These are phyloP conservation scores for Sinotaia quadrata DNA, from an alignment of 2,888 invertebrate genomes.

Conservation along the genomic window DNA sequence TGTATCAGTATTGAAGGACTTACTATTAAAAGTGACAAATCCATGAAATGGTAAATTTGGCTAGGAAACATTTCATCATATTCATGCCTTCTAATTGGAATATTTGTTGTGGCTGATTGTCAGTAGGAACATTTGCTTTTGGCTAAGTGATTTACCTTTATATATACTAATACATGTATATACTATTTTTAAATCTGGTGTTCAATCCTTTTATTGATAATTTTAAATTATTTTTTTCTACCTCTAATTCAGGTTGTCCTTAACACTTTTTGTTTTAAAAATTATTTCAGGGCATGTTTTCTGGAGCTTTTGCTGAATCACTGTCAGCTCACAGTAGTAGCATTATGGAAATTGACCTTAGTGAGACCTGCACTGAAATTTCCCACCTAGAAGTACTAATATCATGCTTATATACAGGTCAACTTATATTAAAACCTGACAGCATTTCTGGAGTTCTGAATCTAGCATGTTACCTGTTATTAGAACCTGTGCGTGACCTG, in stretches of 20 bases:
- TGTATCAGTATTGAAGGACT: too few species aligned
- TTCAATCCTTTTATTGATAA: not conserved
- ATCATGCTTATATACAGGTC: constrained; percentile 9
- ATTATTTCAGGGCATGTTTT: constrained; percentile 15
- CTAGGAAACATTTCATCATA: too few species aligned
- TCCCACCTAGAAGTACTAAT: constrained; percentile 13
- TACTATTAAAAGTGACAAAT: too few species aligned
- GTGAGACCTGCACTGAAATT: not conserved
- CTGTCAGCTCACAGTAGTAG: not conserved
- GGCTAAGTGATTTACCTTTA: too few species aligned
- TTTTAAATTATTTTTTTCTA: not conserved
- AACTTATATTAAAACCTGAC: not conserved
- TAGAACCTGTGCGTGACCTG: constrained; percentile 8
- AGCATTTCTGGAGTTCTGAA: constrained; percentile 1
- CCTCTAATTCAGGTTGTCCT: too few species aligned
- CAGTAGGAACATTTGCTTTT: too few species aligned
- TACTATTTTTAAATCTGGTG: not conserved
- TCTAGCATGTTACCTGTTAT: constrained; percentile 19
- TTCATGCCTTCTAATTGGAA: too few species aligned
- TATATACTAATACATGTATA: not conserved
- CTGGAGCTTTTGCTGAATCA: constrained; percentile 15
- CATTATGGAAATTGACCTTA: constrained; percentile 21
- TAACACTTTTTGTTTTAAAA: too few species aligned
- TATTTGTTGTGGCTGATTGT: too few species aligned
- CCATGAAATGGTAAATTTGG: too few species aligned